Evolutionary conservation across 2,888 invertebrate species (phyloP).

Genomic region (Agrochola lychnidis): DNA sequence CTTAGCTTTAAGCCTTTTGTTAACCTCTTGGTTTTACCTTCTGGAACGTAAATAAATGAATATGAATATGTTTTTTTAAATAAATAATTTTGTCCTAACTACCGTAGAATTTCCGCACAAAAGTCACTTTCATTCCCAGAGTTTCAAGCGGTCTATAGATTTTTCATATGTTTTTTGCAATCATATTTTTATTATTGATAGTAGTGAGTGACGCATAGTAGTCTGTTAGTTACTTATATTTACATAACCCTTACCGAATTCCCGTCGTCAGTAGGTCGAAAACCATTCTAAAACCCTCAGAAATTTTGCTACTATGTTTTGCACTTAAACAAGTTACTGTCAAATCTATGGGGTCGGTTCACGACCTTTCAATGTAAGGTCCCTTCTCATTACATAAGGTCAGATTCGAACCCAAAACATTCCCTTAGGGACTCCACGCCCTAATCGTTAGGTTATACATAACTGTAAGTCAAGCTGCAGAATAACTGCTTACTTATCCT

Average conservation of each 20-base stretch:
- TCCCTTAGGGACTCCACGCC: conserved; percentile 47
- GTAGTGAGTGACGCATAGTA: too few relatives aligned
- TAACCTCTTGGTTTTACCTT: too few relatives aligned
- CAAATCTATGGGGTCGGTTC: conserved; percentile 47
- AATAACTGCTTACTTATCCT: conserved; percentile 5
- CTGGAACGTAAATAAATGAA: too few relatives aligned
- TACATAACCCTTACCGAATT: background rate
- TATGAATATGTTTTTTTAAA: too few relatives aligned
- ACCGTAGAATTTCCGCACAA: background rate
- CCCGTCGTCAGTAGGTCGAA: background rate
- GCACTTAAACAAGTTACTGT: conserved; percentile 32
- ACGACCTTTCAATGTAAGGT: conserved; percentile 39
- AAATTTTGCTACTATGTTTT: background rate
- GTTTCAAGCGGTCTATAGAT: background rate
- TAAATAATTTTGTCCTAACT: background rate
- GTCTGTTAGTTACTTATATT: too few relatives aligned
- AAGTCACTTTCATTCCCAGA: background rate
- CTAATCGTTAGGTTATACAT: conserved; percentile 38
- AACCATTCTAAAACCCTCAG: conserved; percentile 3
- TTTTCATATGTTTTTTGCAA: background rate
- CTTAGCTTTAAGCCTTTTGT: too few relatives aligned
- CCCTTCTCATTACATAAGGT: conserved; percentile 53
- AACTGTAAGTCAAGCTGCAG: conserved; percentile 21
- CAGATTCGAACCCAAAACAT: conserved; percentile 47
- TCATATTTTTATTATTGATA: too few relatives aligned